Base-by-base conservation (phyloP, 2,797 vertebrate species). In the Melanotaenia trifasciata region DNA sequence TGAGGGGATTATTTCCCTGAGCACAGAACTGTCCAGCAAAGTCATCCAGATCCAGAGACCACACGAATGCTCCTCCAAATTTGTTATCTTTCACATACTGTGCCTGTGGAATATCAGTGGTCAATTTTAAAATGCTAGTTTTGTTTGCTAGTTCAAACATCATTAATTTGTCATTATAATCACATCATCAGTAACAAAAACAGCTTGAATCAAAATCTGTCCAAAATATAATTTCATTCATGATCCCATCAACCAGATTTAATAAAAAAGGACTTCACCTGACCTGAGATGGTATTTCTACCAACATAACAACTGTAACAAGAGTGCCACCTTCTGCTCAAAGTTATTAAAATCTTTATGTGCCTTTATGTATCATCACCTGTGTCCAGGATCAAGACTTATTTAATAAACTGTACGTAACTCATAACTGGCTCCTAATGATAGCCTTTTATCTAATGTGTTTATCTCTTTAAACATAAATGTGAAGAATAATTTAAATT, bases 11-110 rank as follows among this genome's bases (percentile, higher is more conserved):
- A 1, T 14, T 77, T 40, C 92, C 93, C 67, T 93, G 70, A 30
- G 83, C 78, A 75, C 94, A 95, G 87, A 93, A 93, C 36, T 85
- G 67, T 69, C 94, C 94, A 2, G 33, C 1, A 64, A 94, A 94
- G 58, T 94, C 93, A 78, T 94, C 94, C 53, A 93, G 75, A 65
- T 94, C 93, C 51, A 95, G 64, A 66, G 88, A 14, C 93, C 93
- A 95, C 43, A 94, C 35, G 3, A 94, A 88, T 0, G 90, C 93
- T 43, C 94, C 94, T 64, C 90, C 92, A 78, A 84, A 93, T 1
- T 67, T 68, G 26, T 92, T 87, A 0, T 87, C 72, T 67, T 91
- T 91, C 16, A 95, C 50, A 69, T 92, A 94, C 10, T 61, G 63
- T 16, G 70, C 89, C 94, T 94, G 20, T 63, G 22, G 70, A 67